A percentile compares a stretch with the other conserved stretches of the same genome.
These are phyloP conservation scores for Umimayanthus kanabou DNA, from an alignment of 92 coral and sea anemone genomes.

Conservation along the genomic window DNA sequence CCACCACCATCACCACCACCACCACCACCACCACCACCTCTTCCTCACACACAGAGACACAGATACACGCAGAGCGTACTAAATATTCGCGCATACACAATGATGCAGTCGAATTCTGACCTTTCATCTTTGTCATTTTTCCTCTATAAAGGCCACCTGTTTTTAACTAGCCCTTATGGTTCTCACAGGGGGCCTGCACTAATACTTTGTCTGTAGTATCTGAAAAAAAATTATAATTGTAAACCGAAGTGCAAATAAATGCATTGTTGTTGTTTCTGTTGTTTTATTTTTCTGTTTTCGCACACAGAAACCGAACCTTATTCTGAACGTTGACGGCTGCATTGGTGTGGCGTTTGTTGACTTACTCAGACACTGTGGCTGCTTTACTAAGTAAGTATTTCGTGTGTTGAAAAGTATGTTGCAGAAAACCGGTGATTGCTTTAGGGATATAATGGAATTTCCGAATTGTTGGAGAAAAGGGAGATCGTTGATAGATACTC, in stretches of 20 bases:
- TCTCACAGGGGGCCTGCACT: no score
- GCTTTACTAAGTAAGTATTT: slow-evolving; percentile 81
- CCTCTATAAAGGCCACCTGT: no score
- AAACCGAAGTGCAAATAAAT: no score
- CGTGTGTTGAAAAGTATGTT: background rate
- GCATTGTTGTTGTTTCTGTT: background rate
- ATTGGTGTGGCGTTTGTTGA: slow-evolving; percentile 97
- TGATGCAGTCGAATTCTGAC: background rate
- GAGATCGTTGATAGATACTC: background rate
- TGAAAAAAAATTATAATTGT: no score
- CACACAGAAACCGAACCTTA: slow-evolving; percentile 92
- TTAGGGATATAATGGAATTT: background rate
- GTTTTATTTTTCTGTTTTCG: background rate
- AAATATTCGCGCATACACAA: background rate
- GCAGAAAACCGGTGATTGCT: background rate
- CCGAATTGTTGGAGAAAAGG: background rate
- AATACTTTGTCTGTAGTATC: no score
- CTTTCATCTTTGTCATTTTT: no score
- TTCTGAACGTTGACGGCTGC: slow-evolving; percentile 97
- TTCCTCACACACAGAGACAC: no score
- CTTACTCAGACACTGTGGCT: slow-evolving; percentile 94
- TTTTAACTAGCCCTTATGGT: no score
- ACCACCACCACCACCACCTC: no score
- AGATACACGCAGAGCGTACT: background rate
- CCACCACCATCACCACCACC: no score